Percentiles rank a stretch among this genome's conserved stretches.
Conservation (phyloP, 2,113 vertebrate species). For the Eubucco bourcierii region DNA sequence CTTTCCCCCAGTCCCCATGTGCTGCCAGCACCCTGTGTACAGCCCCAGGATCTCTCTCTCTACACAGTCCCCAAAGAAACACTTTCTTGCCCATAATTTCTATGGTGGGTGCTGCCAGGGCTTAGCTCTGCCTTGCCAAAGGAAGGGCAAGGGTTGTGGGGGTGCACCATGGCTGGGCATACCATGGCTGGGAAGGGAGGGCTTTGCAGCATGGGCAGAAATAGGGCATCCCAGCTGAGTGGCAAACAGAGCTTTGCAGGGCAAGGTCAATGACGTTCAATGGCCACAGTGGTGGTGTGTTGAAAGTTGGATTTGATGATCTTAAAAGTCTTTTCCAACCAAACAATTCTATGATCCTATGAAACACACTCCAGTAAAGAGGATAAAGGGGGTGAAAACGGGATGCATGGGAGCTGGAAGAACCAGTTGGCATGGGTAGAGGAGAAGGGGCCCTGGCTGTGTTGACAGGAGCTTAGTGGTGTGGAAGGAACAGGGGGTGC, state of each 20-base stretch:
- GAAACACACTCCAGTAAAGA: rapidly evolving
- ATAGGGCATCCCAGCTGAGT: not conserved
- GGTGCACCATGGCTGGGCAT: not conserved
- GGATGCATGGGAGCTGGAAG: rapidly evolving
- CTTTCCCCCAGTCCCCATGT: rapidly evolving
- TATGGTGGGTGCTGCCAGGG: rapidly evolving
- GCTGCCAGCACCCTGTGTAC: not conserved
- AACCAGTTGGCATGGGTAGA: not conserved
- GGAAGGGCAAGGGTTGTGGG: not conserved
- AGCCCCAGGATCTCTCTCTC: not conserved
- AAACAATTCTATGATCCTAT: too few relatives aligned
- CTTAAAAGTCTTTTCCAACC: too few relatives aligned
- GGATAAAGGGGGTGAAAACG: not conserved
- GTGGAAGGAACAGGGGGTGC: not conserved
- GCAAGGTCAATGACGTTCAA: not conserved
- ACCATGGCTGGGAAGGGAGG: not conserved
- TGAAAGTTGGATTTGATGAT: too few relatives aligned
- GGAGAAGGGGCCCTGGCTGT: not conserved
- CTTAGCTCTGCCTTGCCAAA: not conserved
- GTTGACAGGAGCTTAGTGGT: rapidly evolving
- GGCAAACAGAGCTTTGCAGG: not conserved
- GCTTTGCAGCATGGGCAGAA: not conserved
- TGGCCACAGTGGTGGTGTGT: too few relatives aligned
- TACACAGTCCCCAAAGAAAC: rapidly evolving
- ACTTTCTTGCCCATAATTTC: not conserved